Evolutionary conservation across 2,113 vertebrate species (phyloP), one percentile per base, ranked within the genome.

Genomic region (Syrrhaptes paradoxus): DNA sequence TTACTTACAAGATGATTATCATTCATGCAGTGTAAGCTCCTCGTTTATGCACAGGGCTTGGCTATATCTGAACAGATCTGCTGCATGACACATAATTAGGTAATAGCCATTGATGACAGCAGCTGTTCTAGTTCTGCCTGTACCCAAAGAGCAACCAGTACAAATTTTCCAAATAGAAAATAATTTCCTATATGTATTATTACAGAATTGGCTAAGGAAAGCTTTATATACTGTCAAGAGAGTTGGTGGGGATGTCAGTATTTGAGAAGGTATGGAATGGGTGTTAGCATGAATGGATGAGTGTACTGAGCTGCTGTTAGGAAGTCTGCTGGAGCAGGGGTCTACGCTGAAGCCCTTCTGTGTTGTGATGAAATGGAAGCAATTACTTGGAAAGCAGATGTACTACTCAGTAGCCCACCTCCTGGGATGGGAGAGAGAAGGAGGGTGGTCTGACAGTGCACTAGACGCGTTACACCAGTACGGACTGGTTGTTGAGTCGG

Each of bases 111-210:
- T 73, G 72, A 51, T 95, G 55, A 68, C 32, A 92, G 79, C 79
- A 88, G 79, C 88, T 95, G 82, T 84, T 92, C 93, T 79, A 74
- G 83, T 74, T 92, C 90, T 95, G 48, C 71, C 75, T 94, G 67
- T 86, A 91, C 85, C 58, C 63, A 54, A 75, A 82, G 31, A 79
- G 13, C 70, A 91, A 57, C 48, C 28, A 58, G 22, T 45, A 68
- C 28, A 59, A 41, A 28, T 82, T 87, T 87, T 89, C 58, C 66
- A 70, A 82, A 76, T 14, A 59, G 31, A 59, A 87, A 83, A 51
- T 49, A 31, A 66, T 70, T 65, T 86, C 18, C 34, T 92, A 4
- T 49, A 45, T 70, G 24, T 92, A 31, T 92, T 90, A 70, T 70
- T 95, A 90, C 15, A 52, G 49, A 77, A 86, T 88, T 88, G 71